Conservation (phyloP, 2,797 vertebrate species). For the Florisuga fusca region DNA sequence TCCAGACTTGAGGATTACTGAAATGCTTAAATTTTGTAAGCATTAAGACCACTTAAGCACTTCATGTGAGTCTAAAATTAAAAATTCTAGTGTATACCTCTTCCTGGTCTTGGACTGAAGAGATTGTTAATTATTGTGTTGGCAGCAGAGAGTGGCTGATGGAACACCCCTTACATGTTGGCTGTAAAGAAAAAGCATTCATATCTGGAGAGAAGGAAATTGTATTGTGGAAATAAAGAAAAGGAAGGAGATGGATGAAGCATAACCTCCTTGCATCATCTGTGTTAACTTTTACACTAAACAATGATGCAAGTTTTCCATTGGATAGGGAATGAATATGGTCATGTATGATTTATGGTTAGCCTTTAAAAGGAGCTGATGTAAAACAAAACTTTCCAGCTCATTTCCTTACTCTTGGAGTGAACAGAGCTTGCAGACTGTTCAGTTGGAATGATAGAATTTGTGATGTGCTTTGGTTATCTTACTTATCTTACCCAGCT, state of each 20-base stretch:
- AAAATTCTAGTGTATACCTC: background rate
- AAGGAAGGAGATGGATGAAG: constrained; percentile 54
- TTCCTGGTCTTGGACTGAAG: background rate
- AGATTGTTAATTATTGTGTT: background rate
- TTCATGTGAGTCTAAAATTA: background rate
- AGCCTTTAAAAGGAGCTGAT: background rate
- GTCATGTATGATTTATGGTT: background rate
- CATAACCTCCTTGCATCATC: background rate
- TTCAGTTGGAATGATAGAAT: background rate
- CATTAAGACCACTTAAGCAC: background rate
- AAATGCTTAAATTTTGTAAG: background rate
- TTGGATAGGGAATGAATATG: constrained; percentile 12
- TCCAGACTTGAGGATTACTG: background rate
- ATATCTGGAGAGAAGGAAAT: constrained; percentile 23
- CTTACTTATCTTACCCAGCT: background rate
- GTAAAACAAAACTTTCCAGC: background rate
- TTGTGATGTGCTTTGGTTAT: background rate
- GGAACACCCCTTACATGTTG: background rate
- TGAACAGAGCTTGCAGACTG: background rate
- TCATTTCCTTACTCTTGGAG: background rate
- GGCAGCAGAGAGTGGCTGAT: background rate
- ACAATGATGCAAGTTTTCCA: constrained; percentile 26
- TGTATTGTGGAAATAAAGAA: constrained; percentile 57
- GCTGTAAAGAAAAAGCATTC: constrained; percentile 47
- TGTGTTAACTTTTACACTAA: background rate